Percentiles rank a stretch among this genome's conserved stretches.
Conservation (phyloP, 2,888 invertebrate species). For the Pachydiplax longipennis region DNA sequence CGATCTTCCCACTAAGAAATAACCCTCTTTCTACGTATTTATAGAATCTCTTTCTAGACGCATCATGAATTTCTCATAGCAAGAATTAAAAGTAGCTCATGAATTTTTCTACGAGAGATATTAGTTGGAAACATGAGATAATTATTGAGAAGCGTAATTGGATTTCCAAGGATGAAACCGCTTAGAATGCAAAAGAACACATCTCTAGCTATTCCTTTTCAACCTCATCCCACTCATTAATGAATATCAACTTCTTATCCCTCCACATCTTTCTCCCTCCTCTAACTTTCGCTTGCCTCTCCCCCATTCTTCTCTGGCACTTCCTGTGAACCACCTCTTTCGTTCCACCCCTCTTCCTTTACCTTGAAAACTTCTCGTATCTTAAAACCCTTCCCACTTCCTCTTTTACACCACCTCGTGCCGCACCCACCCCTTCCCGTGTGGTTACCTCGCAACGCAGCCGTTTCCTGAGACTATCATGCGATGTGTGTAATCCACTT, state of each 20-base stretch:
- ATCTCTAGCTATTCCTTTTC: too few relatives aligned
- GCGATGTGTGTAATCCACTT: conserved; percentile 37
- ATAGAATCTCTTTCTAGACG: too few relatives aligned
- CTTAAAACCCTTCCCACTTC: not conserved
- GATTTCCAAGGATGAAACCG: too few relatives aligned
- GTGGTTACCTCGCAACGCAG: conserved; percentile 38
- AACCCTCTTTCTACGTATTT: too few relatives aligned
- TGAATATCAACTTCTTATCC: not conserved
- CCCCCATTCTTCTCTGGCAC: not conserved
- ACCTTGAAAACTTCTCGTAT: not conserved
- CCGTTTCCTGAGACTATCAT: conserved; percentile 43
- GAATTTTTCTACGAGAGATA: too few relatives aligned
- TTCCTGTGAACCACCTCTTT: not conserved
- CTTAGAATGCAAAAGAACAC: too few relatives aligned
- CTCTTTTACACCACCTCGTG: not conserved
- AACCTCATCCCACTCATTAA: too few relatives aligned
- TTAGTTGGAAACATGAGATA: too few relatives aligned
- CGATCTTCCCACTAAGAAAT: too few relatives aligned
- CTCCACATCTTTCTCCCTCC: not conserved
- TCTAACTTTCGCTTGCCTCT: not conserved
- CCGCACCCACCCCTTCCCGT: not conserved
- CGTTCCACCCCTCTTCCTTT: not conserved
- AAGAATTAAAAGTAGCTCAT: too few relatives aligned
- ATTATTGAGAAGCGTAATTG: too few relatives aligned
- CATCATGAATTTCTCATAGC: too few relatives aligned